Conservation (phyloP, 2,888 invertebrate genomes). For the Heliconius erato region DNA sequence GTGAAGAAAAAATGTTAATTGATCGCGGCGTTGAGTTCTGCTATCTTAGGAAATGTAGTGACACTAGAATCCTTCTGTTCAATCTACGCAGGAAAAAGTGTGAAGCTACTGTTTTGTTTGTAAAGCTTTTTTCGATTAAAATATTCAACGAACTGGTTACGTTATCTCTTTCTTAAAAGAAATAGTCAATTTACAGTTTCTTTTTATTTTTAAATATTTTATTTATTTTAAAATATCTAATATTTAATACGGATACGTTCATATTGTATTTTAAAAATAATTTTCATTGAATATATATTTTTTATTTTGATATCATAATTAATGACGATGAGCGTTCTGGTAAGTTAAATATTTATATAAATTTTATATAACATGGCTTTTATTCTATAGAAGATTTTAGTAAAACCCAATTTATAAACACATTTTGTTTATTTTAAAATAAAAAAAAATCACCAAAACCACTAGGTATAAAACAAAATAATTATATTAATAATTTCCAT, state of each 20-base stretch:
- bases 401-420: no score
- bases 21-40: background rate
- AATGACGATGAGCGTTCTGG: background rate
- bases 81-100: background rate
- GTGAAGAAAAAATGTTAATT: background rate
- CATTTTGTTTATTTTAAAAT: no score
- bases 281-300: background rate
- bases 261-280: background rate
- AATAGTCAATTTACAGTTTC: no score
- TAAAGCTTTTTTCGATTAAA: no score
- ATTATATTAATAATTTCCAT: background rate
- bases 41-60: background rate
- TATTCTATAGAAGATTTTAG: no score
- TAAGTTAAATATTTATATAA: background rate
- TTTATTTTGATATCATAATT: background rate
- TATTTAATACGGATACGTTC: no score
- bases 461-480: background rate
- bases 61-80: background rate
- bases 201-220: no score
- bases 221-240: no score
- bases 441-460: no score
- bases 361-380: background rate
- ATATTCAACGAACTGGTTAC: no score
- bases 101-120: no score
- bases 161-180: no score